These are phyloP conservation scores for Dryobates pubescens DNA, from an alignment of 2,797 vertebrate genomes.

Conservation along the genomic window DNA sequence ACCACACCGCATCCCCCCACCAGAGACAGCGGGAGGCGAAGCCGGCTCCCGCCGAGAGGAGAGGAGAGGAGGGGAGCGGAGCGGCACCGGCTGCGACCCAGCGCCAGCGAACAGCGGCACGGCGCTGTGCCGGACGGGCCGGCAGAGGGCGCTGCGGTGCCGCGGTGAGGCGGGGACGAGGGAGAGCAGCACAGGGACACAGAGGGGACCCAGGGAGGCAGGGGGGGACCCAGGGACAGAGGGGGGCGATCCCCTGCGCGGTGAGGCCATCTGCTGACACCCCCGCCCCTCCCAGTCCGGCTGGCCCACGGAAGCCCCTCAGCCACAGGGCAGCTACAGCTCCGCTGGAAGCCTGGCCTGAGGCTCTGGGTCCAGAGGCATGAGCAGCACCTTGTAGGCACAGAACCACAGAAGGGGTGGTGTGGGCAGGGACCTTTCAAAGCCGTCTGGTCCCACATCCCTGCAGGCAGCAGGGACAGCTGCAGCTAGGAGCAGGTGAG, in stretches of 20 bases:
- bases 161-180: not conserved
- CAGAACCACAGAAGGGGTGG: not conserved
- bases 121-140: not conserved
- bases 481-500: no score
- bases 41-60: not conserved
- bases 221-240: not conserved
- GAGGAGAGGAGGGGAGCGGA: no score
- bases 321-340: not conserved
- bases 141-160: conserved; percentile 1
- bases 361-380: not conserved
- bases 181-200: not conserved
- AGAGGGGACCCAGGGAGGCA: not conserved
- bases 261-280: not conserved
- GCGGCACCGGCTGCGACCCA: not conserved
- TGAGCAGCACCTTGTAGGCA: not conserved
- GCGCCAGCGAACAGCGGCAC: not conserved
- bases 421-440: not conserved
- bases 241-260: not conserved
- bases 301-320: no score
- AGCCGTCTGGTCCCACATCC: not conserved
- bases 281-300: not conserved
- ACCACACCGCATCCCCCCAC: not conserved
- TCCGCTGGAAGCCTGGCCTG: not conserved
- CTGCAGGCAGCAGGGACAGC: no score
- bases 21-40: not conserved